These are phyloP conservation scores for Akabosia matsudoensis DNA, from an alignment of 1,140 invertebrate genomes.

Conservation along the genomic window DNA sequence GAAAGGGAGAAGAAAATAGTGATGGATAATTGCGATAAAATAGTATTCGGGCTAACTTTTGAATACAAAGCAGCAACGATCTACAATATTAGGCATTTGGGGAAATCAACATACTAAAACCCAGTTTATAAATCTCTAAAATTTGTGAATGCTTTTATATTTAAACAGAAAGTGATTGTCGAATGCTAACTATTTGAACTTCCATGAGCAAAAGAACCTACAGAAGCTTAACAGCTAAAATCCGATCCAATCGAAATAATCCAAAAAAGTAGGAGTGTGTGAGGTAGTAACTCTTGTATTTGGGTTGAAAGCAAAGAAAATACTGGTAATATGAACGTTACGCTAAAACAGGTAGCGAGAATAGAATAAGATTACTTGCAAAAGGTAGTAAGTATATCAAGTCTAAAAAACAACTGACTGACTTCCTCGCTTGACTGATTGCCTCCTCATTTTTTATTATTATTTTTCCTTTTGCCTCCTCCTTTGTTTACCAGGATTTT, in stretches of 20 bases:
- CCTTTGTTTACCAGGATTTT: not conserved
- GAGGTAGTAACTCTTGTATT: too few species aligned
- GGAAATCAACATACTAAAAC: too few species aligned
- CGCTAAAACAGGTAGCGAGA: not conserved
- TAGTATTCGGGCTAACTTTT: not conserved
- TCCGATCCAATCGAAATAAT: not conserved
- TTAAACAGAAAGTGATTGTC: too few species aligned
- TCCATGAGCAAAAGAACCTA: too few species aligned
- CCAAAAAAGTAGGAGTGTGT: not conserved
- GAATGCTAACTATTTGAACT: too few species aligned
- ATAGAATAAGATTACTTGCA: not conserved
- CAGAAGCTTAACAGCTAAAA: not conserved
- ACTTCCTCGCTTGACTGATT: constrained; percentile 23
- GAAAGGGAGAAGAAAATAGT: not conserved
- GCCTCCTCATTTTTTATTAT: not conserved
- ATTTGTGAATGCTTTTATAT: too few species aligned
- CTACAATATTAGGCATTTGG: too few species aligned
- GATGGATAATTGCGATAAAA: not conserved
- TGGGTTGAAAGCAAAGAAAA: too few species aligned
- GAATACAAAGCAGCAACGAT: not conserved
- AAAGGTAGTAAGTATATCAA: not conserved
- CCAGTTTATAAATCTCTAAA: too few species aligned
- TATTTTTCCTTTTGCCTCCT: not conserved
- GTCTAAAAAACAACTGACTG: not conserved
- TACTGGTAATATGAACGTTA: too few species aligned